Evolutionary conservation across 2,888 invertebrate species (phyloP), one percentile per base, ranked within the genome.

Genomic region (Andrena camellia): DNA sequence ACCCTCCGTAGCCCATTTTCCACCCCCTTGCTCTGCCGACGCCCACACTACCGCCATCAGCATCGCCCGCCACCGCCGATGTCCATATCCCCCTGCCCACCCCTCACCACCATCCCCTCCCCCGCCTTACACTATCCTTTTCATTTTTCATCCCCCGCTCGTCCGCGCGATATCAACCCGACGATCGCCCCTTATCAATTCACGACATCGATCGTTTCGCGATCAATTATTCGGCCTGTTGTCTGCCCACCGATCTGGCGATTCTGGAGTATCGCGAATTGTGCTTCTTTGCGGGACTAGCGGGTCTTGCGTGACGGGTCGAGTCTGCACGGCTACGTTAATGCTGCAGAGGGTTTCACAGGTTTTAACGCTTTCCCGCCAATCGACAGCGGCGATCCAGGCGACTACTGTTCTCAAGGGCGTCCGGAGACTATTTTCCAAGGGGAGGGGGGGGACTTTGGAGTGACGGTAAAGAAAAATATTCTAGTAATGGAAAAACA

Each of bases 191-290:
- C 75, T 73, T 85, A 85, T 88, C 89, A 88, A 88, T 85, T 87
- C 81, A 77, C 78, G 81, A 83, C 87, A 90, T 89, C 90, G 88
- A 90, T 90, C 85, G 84, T 84, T 72, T 13, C 50, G 20, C 82
- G 64, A 54, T 78, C 66, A 59, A 81, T 62, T 66, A 67, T 74
- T 62, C 73, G 26, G 31, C 23, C 31, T 66, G 26, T 48, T 48
- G 20, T 26, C 42, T 20, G 10, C 35, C 17, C 10, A 29, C 60
- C 23, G 66, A 54, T 35, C 13, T 13, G 48, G 13, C 2, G 57
- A 66, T 48, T 57, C 64, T 52, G 33, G 10, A 29, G 52, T 7
- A 59, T 29, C 20, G 17, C 33, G 2, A 10, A 20, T 23, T 42
- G 35, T 17, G 8, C 10, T 42, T 42, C 42, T 17, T 17, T 5